A percentile compares a stretch with the other conserved stretches of the same genome.
Conservation (phyloP, 23 tunicate genomes). For the Styela clava region DNA sequence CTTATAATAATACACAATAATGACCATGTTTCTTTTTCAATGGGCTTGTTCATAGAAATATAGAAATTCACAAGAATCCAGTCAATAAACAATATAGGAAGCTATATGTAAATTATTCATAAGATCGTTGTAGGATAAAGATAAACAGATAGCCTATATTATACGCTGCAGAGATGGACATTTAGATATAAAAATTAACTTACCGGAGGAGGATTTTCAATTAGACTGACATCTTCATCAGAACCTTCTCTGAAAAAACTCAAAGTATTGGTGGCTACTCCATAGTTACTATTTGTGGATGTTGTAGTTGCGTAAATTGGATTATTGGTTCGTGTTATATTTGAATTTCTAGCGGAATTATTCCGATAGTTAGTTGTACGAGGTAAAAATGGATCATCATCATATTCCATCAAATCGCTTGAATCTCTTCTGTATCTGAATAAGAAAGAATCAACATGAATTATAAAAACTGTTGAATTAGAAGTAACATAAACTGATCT, state of each 20-base stretch:
- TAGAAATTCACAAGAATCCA: too few relatives aligned
- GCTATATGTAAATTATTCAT: too few relatives aligned
- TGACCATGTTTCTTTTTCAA: too few relatives aligned
- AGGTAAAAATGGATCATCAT: constrained; percentile 66
- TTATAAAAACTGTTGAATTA: too few relatives aligned
- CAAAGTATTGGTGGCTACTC: constrained; percentile 71
- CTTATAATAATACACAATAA: too few relatives aligned
- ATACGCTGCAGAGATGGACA: too few relatives aligned
- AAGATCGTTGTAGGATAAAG: too few relatives aligned
- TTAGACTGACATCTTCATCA: constrained; percentile 62
- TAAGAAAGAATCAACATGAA: neutral
- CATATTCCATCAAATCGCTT: constrained; percentile 42
- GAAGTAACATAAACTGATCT: too few relatives aligned
- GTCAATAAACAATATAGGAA: too few relatives aligned
- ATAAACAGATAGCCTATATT: too few relatives aligned
- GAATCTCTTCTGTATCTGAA: constrained; percentile 21
- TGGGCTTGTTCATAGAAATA: too few relatives aligned
- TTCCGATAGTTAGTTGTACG: constrained; percentile 20
- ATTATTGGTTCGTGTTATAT: constrained; percentile 70
- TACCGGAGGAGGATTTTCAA: constrained; percentile 79
- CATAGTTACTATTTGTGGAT: constrained; percentile 40
- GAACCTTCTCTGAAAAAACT: constrained; percentile 77
- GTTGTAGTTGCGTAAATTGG: constrained; percentile 63
- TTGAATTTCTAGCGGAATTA: constrained; percentile 11
- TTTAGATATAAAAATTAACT: constrained; percentile 6